A percentile compares a stretch with the other conserved stretches of the same genome.
Evolutionary conservation across 2,113 vertebrate species (phyloP).

Genomic region (Gnathonemus echidnorhynchus): DNA sequence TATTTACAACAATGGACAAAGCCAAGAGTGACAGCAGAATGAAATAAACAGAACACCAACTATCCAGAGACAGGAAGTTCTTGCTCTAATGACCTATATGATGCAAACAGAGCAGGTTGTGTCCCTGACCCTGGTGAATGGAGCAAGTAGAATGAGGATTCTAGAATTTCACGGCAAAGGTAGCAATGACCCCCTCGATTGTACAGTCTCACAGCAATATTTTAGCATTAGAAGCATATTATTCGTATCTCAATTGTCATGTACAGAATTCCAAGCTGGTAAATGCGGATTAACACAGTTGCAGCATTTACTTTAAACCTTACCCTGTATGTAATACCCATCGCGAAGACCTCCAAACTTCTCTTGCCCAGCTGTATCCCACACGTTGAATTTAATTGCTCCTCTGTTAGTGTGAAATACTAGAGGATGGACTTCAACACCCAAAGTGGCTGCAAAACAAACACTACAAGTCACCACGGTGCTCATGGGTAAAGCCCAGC

Average conservation of each 20-base stretch:
- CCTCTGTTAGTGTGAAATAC: conserved; percentile 96
- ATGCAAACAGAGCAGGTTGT: background rate
- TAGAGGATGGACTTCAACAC: conserved; percentile 93
- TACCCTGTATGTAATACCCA: conserved; percentile 97
- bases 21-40: background rate
- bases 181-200: background rate
- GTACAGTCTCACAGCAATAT: background rate
- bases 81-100: background rate
- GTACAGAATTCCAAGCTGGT: background rate
- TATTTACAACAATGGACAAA: background rate
- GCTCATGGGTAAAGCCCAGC: background rate
- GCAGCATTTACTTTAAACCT: background rate
- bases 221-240: background rate
- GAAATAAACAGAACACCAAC: background rate
- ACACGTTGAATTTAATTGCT: conserved; percentile 92
- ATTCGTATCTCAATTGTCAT: background rate
- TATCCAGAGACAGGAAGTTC: background rate
- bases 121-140: background rate
- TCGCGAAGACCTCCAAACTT: conserved; percentile 95
- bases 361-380: conserved; percentile 97
- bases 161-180: background rate
- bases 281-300: background rate
- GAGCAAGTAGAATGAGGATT: background rate
- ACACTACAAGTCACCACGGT: background rate
- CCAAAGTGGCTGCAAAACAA: conserved; percentile 72